Base-by-base conservation (phyloP, 2,888 invertebrate species). In the Alloplasta piceator region DNA sequence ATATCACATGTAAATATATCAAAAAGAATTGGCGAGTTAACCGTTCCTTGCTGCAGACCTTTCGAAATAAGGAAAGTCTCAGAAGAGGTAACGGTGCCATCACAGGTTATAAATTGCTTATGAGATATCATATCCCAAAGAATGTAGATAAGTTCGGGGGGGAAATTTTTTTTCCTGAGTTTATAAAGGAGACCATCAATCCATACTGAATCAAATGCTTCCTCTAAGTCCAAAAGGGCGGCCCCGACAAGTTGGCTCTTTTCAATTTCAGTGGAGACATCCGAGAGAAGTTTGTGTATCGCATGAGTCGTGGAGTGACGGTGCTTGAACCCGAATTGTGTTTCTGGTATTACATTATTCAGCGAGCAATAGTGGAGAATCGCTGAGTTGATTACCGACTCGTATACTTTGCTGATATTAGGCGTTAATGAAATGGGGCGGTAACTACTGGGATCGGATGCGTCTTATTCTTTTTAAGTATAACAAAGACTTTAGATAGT, bases 311-410 rank as follows among this genome's bases (percentile, higher is more conserved):
- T 52, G 0, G 52, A 52, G 14, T 52, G 52, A 0, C 9, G 14
- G 46, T 16, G 10, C 46, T 46, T 16, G 6, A 64, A 64, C 12
- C 64, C 64, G 16, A 64, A 64, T 50, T 64, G 64, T 7, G 10
- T 50, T 5, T 64, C 64, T 1, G 64, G 64, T 9, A 64, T 64
- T 36, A 64, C 5, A 6, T 50, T 36, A 10, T 50, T 10, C 36
- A 6, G 5, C 0, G 4, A 6, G 38, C 50, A 64, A 9, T 26
- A 50, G 5, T 12, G 0, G 0, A 2, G 4, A 6, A 52, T 12
- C 0, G n/a, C n/a, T n/a, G 16, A 16, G 52, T 52, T 52, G 1
- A 26, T 26, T 2, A 26, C 26, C 1, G 26, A 26, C 3, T 26
- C 26, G 3, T 2, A 26, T 1, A 26, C 26, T 26, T 26, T 26